Evolutionary conservation across 2,888 invertebrate genomes (phyloP).

Genomic region (Callinectes sapidus): DNA sequence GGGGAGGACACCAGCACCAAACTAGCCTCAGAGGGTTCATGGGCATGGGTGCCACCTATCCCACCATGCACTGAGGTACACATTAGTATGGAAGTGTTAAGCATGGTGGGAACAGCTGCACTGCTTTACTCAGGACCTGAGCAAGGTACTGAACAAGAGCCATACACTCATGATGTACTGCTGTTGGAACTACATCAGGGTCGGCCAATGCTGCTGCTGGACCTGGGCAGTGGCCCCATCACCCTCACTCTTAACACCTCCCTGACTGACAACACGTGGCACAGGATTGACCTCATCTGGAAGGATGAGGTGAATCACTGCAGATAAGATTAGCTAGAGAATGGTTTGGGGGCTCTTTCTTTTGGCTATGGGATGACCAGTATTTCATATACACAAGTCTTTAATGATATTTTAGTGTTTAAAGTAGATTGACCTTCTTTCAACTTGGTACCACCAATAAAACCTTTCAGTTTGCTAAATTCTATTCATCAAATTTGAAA

Average conservation of each 20-base stretch:
- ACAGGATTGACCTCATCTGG: slow-evolving; percentile 89
- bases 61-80: slow-evolving; percentile 90
- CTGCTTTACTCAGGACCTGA: slow-evolving; percentile 83
- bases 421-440: too few species aligned
- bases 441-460: too few species aligned
- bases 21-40: slow-evolving; percentile 75
- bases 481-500: too few species aligned
- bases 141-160: not conserved
- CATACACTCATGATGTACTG: slow-evolving; percentile 79
- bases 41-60: slow-evolving; percentile 92
- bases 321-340: not conserved
- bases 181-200: slow-evolving; percentile 90
- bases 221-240: slow-evolving; percentile 90
- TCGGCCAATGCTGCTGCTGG: slow-evolving; percentile 87
- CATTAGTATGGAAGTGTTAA: slow-evolving; percentile 87
- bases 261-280: slow-evolving; percentile 88
- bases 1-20: not conserved
- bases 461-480: too few species aligned
- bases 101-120: slow-evolving; percentile 86
- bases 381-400: not conserved
- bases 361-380: not conserved
- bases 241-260: slow-evolving; percentile 79
- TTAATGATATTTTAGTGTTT: too few species aligned
- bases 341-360: not conserved
- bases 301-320: slow-evolving; percentile 76